phyloP scores from a whole-genome alignment of 2,113 vertebrate species.

The Mola mola region DNA sequence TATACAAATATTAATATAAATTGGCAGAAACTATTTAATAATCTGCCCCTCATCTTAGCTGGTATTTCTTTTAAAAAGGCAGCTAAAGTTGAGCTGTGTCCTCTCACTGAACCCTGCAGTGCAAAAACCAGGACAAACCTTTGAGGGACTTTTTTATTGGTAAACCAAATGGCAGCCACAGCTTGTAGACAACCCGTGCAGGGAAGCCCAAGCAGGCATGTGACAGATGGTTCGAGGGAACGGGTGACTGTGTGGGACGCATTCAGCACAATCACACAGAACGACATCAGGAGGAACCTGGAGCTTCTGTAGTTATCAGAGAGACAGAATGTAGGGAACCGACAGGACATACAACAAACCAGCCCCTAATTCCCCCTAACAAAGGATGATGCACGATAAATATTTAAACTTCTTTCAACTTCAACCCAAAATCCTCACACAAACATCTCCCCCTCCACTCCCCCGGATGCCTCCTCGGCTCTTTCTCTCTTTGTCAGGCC shows the following conservation, averaged over 20 bases:
- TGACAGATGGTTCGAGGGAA: constrained; percentile 73
- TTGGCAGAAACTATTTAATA: too few relatives aligned
- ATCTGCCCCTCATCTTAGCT: not conserved
- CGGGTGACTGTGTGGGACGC: constrained; percentile 56
- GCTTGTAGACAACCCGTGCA: constrained; percentile 72
- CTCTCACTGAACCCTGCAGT: constrained; percentile 35
- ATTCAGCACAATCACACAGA: constrained; percentile 57
- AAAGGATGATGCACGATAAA: too few relatives aligned
- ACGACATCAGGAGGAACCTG: constrained; percentile 33
- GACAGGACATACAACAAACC: too few relatives aligned
- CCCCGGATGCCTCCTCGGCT: constrained; percentile 26
- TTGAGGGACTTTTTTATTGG: constrained; percentile 53
- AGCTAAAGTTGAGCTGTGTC: constrained; percentile 27
- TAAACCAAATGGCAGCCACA: constrained; percentile 69
- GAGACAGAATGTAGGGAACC: too few relatives aligned
- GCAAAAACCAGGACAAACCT: constrained; percentile 63
- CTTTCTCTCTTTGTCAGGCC: constrained; percentile 52
- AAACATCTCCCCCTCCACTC: constrained; percentile 16
- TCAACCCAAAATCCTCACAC: constrained; percentile 13
- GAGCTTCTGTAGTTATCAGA: constrained; percentile 50
- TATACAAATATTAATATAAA: too few relatives aligned
- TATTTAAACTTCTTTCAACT: constrained; percentile 3
- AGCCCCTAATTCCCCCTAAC: too few relatives aligned
- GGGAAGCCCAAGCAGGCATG: constrained; percentile 57
- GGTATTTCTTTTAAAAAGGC: not conserved